Percentiles rank a stretch among this genome's conserved stretches.
phyloP scores from a whole-genome alignment of 1,140 invertebrate genomes.

The Orchestia grillus region DNA sequence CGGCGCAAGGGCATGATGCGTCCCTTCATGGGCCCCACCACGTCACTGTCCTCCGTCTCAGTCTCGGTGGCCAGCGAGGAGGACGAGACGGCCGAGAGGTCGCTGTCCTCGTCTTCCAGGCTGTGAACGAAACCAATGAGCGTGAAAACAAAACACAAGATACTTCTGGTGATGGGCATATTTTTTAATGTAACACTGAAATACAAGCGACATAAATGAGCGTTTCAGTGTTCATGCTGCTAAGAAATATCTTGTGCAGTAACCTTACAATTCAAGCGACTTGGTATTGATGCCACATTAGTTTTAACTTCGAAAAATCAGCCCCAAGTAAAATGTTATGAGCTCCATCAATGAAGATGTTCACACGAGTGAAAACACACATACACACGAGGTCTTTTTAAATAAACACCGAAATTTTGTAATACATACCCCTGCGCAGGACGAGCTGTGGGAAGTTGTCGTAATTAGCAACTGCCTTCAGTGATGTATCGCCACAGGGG shows the following conservation, averaged over 20 bases:
- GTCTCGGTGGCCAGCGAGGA: slow-evolving; percentile 62
- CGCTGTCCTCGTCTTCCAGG: slow-evolving; percentile 66
- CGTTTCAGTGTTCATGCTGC: not conserved
- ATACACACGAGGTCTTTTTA: no score
- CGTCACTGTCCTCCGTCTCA: slow-evolving; percentile 66
- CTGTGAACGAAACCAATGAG: slow-evolving; percentile 16
- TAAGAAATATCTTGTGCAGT: no score
- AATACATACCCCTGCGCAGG: no score
- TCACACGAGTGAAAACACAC: no score
- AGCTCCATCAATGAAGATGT: no score
- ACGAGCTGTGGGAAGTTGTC: no score
- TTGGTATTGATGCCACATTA: no score
- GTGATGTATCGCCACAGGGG: no score
- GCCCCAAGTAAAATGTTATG: no score
- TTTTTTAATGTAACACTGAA: not conserved
- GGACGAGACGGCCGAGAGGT: slow-evolving; percentile 57
- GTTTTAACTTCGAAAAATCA: not conserved
- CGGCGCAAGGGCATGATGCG: slow-evolving; percentile 61
- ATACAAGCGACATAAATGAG: not conserved
- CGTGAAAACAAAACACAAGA: not conserved
- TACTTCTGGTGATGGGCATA: not conserved
- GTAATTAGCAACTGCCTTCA: no score
- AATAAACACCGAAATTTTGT: no score
- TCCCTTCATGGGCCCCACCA: slow-evolving; percentile 58
- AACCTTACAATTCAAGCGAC: no score